These are phyloP conservation scores for Malurus cyaneus DNA, from an alignment of 2,113 vertebrate species.

Conservation along the genomic window DNA sequence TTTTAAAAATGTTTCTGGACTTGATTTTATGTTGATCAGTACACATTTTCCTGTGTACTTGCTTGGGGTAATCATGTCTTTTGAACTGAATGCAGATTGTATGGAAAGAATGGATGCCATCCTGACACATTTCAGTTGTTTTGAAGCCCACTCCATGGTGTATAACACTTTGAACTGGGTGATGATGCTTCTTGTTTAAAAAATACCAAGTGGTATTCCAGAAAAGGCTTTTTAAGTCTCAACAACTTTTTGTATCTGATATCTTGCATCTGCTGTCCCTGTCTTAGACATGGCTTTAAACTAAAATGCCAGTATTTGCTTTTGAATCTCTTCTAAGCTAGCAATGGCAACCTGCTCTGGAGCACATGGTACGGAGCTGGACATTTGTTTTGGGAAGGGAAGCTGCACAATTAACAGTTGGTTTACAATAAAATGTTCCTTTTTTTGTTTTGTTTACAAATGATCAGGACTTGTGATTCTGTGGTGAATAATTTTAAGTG, in stretches of 20 bases:
- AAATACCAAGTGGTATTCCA: background rate
- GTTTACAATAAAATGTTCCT: background rate
- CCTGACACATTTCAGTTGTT: background rate
- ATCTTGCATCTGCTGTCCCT: background rate
- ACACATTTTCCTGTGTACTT: background rate
- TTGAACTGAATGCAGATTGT: background rate
- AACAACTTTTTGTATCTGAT: background rate
- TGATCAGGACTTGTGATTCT: background rate
- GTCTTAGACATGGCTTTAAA: background rate
- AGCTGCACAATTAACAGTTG: background rate
- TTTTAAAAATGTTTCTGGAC: background rate
- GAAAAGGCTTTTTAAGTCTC: background rate
- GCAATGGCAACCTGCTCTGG: background rate
- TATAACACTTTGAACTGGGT: background rate
- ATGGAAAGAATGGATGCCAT: background rate
- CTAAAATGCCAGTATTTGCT: background rate
- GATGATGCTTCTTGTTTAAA: background rate
- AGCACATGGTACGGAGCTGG: background rate
- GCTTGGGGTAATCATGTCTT: background rate
- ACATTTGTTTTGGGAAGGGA: background rate
- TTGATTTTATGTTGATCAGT: background rate
- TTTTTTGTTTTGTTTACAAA: background rate
- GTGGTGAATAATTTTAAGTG: constrained; percentile 20
- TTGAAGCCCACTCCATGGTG: background rate
- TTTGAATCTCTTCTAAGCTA: background rate